Percentiles rank a stretch among this genome's conserved stretches.
Evolutionary conservation across 1,140 invertebrate genomes (phyloP).

Genomic region (Pachyrhynchus sulphureomaculatus): DNA sequence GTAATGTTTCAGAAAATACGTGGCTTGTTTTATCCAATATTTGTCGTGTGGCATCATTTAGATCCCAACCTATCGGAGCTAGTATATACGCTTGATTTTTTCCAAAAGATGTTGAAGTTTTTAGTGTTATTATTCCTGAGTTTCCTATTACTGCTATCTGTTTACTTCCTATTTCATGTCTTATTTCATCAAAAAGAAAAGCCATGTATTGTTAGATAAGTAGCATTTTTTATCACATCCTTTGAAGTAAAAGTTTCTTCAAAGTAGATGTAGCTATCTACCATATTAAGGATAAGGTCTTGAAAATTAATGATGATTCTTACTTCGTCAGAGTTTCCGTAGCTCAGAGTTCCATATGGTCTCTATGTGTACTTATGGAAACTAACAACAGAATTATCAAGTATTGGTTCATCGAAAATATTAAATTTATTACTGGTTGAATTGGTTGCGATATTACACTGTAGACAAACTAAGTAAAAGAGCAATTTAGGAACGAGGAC

Average conservation of each 20-base stretch:
- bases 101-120: not conserved
- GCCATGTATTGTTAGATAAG: slow-evolving; percentile 3
- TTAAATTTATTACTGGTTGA: slow-evolving; percentile 1
- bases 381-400: slow-evolving; percentile 8
- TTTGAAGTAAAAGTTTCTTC: slow-evolving; percentile 26
- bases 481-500: no score
- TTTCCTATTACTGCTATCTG: not conserved
- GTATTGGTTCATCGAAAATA: not conserved
- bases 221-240: not conserved
- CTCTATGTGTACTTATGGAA: slow-evolving; percentile 27
- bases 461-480: no score
- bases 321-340: slow-evolving; percentile 36
- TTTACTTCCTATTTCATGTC: not conserved
- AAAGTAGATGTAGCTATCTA: slow-evolving; percentile 36
- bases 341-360: slow-evolving; percentile 25
- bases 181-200: slow-evolving; percentile 7
- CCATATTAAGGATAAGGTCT: slow-evolving; percentile 32
- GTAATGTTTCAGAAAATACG: slow-evolving; percentile 1
- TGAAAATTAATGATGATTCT: slow-evolving; percentile 32
- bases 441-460: no score
- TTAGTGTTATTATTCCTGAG: not conserved
- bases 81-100: not conserved
- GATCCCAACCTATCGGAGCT: not conserved
- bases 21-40: not conserved
- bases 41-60: not conserved